Base-by-base conservation (phyloP, 2,888 invertebrate species). In the Lordiphosa andalusiaca region DNA sequence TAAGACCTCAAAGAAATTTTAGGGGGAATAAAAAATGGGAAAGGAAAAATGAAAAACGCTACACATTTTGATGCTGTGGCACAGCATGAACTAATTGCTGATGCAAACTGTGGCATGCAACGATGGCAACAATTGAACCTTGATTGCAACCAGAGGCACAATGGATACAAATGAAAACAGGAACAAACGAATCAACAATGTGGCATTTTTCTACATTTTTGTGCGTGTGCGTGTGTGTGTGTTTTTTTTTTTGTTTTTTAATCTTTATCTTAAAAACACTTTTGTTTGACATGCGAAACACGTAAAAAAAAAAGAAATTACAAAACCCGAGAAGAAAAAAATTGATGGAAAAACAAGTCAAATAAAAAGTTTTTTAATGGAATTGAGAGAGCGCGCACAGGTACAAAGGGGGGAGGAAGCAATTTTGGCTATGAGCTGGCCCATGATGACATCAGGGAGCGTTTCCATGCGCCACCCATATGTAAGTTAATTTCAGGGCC, bases 211-310 rank as follows among this genome's bases (percentile, higher is more conserved):
- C 62, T 56, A 57, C 53, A 51, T 40, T 50, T 59, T 56, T 68
- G 6, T 16, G 16, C 16, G 16, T 16, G 16, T 16, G 16, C n/a
- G n/a, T n/a, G n/a, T n/a, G n/a, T n/a, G n/a, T n/a, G n/a, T 6
- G 5, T 23, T 25, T 25, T 25, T 25, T 19, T 19, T 19, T 19
- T 19, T 19, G 19, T n/a, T n/a, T n/a, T n/a, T n/a, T 19, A 25
- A 25, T 6, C 25, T 25, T 25, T 25, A 25, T 25, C 25, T 25
- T 25, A 1, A 25, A 25, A 25, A 25, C 6, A 50, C 66, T 69
- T 54, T 66, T 66, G 56, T 57, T 69, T 69, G 70, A 69, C 71
- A 71, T 66, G 58, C 73, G 73, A 62, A 54, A 59, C 71, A 71
- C 68, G 53, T 53, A 64, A 42, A 52, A 46, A 36, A 25, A 25